Percentiles rank a stretch among this genome's conserved stretches.
Evolutionary conservation across 1,140 invertebrate species (phyloP).

Genomic region (Lordiphosa stackelbergi): DNA sequence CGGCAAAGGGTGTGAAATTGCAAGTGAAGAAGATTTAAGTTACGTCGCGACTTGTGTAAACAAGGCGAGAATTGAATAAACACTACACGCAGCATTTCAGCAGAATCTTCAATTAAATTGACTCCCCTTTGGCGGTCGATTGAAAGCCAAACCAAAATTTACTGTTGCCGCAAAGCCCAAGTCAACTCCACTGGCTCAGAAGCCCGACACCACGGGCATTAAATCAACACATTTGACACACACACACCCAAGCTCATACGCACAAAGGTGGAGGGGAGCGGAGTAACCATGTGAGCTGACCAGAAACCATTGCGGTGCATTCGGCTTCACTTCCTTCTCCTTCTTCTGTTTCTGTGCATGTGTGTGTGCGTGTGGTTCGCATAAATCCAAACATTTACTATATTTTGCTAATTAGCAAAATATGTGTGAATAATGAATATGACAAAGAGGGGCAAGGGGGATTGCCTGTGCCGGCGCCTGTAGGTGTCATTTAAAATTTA

Average conservation of each 20-base stretch:
- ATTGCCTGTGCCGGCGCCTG: constrained; percentile 14
- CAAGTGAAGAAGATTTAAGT: constrained; percentile 16
- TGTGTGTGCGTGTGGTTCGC: constrained; percentile 27
- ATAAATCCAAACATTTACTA: constrained; percentile 74
- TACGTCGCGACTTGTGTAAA: constrained; percentile 56
- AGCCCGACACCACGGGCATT: constrained; percentile 46
- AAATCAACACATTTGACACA: constrained; percentile 58
- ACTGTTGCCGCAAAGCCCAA: constrained; percentile 45
- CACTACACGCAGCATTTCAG: constrained; percentile 24
- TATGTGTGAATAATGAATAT: constrained; percentile 72
- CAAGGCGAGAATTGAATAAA: constrained; percentile 16
- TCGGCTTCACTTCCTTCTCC: constrained; percentile 9
- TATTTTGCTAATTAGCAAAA: constrained; percentile 74
- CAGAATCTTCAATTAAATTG: constrained; percentile 51
- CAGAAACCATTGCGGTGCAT: constrained; percentile 49
- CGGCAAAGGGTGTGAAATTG: constrained; percentile 41
- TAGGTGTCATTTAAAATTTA: constrained; percentile 72
- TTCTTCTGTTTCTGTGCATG: constrained; percentile 7
- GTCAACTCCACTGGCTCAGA: constrained; percentile 18
- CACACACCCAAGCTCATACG: constrained; percentile 9
- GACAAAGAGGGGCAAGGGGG: constrained; percentile 10
- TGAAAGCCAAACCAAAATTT: constrained; percentile 68
- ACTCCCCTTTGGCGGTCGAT: constrained; percentile 46
- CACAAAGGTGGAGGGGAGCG: constrained; percentile 2
- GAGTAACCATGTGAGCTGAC: constrained; percentile 36